These are phyloP conservation scores for Amblyjoppa fuscipennis DNA, from an alignment of 2,888 invertebrate genomes.

Conservation along the genomic window DNA sequence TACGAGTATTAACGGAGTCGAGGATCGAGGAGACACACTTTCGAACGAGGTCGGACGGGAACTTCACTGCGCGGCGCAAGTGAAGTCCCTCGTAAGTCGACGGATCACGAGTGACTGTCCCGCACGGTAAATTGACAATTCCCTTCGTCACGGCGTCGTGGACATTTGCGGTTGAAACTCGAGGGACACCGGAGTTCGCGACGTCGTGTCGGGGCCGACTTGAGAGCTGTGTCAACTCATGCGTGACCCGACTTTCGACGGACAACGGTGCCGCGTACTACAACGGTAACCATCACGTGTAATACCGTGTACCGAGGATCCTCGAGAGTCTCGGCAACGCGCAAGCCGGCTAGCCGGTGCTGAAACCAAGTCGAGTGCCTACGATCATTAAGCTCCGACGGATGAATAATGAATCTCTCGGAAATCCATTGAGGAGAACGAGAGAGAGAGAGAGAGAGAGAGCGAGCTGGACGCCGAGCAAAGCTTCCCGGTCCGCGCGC, in stretches of 20 bases:
- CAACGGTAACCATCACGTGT: constrained; percentile 21
- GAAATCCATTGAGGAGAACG: constrained; percentile 37
- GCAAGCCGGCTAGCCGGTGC: constrained; percentile 50
- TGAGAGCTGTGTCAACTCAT: not conserved
- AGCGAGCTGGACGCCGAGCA: constrained; percentile 10
- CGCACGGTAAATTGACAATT: not conserved
- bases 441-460: no score
- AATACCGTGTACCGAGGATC: not conserved
- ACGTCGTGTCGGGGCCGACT: not conserved
- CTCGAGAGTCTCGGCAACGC: constrained; percentile 37
- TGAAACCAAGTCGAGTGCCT: constrained; percentile 59
- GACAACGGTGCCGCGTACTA: not conserved
- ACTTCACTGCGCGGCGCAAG: constrained; percentile 18
- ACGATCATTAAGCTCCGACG: constrained; percentile 62
- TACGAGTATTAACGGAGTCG: constrained; percentile 61
- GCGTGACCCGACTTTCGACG: not conserved
- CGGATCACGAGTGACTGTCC: constrained; percentile 11
- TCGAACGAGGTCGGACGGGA: constrained; percentile 20
- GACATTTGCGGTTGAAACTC: not conserved
- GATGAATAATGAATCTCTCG: constrained; percentile 60
- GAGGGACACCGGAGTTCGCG: not conserved
- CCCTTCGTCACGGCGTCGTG: not conserved
- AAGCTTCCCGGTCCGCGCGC: not conserved
- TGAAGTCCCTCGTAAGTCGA: constrained; percentile 40
- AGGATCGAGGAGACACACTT: constrained; percentile 58